phyloP scores from a whole-genome alignment of 2,888 invertebrate species.

The Metopia argyrocephala region DNA sequence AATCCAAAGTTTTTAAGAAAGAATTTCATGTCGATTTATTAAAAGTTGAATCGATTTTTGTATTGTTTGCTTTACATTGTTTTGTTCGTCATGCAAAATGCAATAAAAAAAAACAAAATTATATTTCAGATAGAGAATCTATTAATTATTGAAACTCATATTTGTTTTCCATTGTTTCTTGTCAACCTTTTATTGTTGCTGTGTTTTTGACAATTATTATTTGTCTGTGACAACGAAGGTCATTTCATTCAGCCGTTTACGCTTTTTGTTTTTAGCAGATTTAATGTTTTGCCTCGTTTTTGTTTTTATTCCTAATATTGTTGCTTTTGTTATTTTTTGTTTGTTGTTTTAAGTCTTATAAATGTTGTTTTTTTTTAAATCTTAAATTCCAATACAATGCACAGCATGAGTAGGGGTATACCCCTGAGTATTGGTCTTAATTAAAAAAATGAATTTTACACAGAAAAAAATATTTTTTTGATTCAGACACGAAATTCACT shows the following conservation, averaged over 20 bases:
- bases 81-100: conserved; percentile 16
- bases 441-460: no score
- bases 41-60: neutral
- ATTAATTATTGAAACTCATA: conserved; percentile 7
- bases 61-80: conserved; percentile 37
- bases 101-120: conserved; percentile 18
- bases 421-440: no score
- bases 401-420: no score
- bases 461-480: no score
- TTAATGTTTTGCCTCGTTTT: neutral
- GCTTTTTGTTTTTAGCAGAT: conserved; percentile 6
- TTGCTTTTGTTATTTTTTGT: neutral
- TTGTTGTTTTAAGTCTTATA: neutral
- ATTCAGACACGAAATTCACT: no score
- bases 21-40: conserved; percentile 21
- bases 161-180: neutral
- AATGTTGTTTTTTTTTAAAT: neutral
- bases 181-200: no score
- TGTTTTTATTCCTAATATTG: conserved; percentile 13
- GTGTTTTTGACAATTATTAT: conserved; percentile 32
- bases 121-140: neutral
- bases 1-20: neutral
- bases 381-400: no score
- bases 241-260: no score
- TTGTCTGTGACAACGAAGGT: conserved; percentile 30